Evolutionary conservation across 2,797 vertebrate species (phyloP).

Genomic region (Microtus californicus): DNA sequence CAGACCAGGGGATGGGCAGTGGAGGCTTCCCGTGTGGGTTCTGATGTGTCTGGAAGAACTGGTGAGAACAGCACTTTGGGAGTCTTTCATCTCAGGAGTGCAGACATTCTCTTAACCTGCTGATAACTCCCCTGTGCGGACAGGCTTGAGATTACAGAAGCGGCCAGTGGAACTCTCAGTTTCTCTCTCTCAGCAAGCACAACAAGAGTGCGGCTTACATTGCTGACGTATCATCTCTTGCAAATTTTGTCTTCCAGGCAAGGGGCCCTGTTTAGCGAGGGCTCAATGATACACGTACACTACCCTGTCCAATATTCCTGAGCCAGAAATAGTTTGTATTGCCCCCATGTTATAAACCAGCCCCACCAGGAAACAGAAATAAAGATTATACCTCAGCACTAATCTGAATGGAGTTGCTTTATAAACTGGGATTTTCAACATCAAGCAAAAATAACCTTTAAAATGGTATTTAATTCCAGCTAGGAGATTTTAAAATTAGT

Average conservation of each 20-base stretch:
- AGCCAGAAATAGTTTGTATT: not conserved
- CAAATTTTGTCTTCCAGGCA: not conserved
- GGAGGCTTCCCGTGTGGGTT: not conserved
- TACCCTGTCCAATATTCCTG: not conserved
- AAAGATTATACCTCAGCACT: not conserved
- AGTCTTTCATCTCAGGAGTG: not conserved
- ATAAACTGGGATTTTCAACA: not conserved
- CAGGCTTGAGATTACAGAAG: too few species aligned
- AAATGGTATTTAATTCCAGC: not conserved
- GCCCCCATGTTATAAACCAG: not conserved
- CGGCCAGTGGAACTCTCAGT: not conserved
- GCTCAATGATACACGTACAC: not conserved
- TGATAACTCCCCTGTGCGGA: not conserved
- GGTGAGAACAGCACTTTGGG: not conserved
- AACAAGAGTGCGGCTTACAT: not conserved
- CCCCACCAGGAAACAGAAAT: not conserved
- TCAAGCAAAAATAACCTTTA: not conserved
- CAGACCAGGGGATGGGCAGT: not conserved
- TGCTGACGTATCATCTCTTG: not conserved
- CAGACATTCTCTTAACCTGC: not conserved
- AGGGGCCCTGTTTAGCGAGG: not conserved
- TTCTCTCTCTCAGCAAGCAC: not conserved
- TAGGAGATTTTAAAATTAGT: not conserved
- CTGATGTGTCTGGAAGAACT: not conserved
- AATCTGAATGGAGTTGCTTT: not conserved